Percentiles rank a stretch among this genome's conserved stretches.
phyloP scores from a whole-genome alignment of 2,113 vertebrate genomes.

The Stigmatopora argus region DNA sequence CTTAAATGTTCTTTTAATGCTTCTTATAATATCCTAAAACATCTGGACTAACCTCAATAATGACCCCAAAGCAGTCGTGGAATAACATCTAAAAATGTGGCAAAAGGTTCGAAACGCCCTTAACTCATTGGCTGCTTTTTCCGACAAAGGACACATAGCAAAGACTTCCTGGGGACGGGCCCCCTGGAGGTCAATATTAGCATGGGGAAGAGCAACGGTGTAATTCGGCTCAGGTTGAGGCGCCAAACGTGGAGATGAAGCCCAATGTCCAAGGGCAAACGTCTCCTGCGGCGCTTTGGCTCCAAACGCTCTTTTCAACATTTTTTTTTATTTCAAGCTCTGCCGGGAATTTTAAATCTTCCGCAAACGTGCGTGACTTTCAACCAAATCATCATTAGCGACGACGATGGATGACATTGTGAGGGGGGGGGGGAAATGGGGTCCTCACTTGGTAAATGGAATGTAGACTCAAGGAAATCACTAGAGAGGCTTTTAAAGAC shows the following conservation, averaged over 20 bases:
- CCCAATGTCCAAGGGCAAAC: neutral
- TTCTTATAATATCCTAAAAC: too few relatives aligned
- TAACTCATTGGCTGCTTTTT: neutral
- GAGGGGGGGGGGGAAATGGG: neutral
- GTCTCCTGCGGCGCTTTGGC: neutral
- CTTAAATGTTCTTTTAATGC: too few relatives aligned
- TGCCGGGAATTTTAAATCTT: neutral
- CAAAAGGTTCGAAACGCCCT: neutral
- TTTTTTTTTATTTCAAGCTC: neutral
- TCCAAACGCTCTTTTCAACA: neutral
- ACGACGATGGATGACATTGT: neutral
- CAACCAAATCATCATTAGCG: neutral
- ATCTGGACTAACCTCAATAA: neutral
- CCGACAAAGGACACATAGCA: neutral
- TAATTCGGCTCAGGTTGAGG: neutral
- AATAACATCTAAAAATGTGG: neutral
- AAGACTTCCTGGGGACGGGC: neutral
- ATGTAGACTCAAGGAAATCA: neutral
- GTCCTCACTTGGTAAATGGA: neutral
- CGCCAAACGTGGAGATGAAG: neutral
- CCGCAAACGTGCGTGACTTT: neutral
- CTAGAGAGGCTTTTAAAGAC: neutral
- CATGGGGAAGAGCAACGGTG: neutral
- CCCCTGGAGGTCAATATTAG: neutral
- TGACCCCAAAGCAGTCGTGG: neutral